Evolutionary conservation across 2,797 vertebrate genomes (phyloP).

Genomic region (Fundulus diaphanus): DNA sequence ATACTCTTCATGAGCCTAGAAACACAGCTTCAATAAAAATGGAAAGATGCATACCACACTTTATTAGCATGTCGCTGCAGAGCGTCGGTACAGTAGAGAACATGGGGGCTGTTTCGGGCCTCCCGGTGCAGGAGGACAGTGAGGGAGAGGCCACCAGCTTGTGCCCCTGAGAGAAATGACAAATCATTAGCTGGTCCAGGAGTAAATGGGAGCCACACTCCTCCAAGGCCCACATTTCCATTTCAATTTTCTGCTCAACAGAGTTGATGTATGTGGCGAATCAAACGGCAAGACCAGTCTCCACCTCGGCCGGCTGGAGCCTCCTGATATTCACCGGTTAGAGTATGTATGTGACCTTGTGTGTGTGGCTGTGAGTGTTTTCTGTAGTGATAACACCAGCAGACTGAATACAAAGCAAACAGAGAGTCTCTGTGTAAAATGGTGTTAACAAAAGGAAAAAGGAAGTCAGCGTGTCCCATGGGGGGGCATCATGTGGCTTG

Average conservation of each 20-base stretch:
- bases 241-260: conserved; percentile 86
- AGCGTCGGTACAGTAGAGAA: not conserved
- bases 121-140: conserved; percentile 48
- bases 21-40: not conserved
- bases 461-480: not conserved
- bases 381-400: conserved; percentile 11
- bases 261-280: conserved; percentile 85
- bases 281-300: conserved; percentile 68
- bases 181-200: conserved; percentile 80
- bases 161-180: conserved; percentile 83
- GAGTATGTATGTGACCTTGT: conserved; percentile 75
- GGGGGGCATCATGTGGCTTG: not conserved
- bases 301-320: conserved; percentile 52
- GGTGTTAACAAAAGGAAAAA: conserved; percentile 4
- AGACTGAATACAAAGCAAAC: conserved; percentile 39
- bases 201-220: conserved; percentile 78
- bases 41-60: conserved; percentile 3
- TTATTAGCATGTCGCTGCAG: not conserved
- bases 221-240: conserved; percentile 86
- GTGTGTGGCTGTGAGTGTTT: conserved; percentile 27
- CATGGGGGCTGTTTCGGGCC: conserved; percentile 32
- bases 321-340: conserved; percentile 72
- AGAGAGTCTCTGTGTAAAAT: conserved; percentile 18
- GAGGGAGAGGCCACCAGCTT: conserved; percentile 62
- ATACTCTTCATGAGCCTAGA: not conserved